phyloP scores from a whole-genome alignment of 1,140 invertebrate species.

The Drosophila baimaii region DNA sequence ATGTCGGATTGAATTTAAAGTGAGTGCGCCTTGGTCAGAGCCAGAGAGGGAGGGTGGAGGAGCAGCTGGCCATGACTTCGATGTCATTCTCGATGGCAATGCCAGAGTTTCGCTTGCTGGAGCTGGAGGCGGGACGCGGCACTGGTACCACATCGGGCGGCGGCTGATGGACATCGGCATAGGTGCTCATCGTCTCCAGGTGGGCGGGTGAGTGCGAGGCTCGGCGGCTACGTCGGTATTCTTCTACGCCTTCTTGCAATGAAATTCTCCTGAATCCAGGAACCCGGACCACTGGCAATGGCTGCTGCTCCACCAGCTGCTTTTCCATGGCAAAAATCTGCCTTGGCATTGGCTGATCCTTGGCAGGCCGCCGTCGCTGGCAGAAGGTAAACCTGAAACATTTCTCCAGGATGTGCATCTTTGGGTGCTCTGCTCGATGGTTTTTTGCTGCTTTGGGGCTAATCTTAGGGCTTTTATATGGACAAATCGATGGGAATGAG shows the following conservation, averaged over 20 bases:
- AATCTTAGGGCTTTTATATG: conserved; percentile 9
- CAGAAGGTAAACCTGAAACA: conserved; percentile 43
- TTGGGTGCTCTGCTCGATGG: neutral
- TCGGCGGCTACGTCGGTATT: neutral
- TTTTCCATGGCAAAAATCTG: no score
- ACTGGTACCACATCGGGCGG: conserved; percentile 1
- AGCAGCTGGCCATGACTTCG: no score
- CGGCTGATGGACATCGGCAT: conserved; percentile 50
- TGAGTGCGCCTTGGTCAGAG: no score
- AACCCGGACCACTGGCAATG: no score
- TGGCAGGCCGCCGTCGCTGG: conserved; percentile 10
- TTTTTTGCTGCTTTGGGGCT: neutral
- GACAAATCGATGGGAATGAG: neutral
- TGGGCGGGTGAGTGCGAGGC: conserved; percentile 58
- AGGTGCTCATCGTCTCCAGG: conserved; percentile 36
- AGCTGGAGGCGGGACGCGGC: neutral
- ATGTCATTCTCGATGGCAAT: conserved; percentile 51
- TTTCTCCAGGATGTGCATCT: conserved; percentile 45
- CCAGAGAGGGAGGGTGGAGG: no score
- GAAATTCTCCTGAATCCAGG: neutral
- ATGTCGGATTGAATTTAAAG: conserved; percentile 14
- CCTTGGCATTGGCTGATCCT: no score
- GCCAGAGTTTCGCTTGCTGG: conserved; percentile 29
- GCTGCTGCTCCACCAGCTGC: conserved; percentile 25
- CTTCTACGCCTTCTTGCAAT: neutral